Evolutionary conservation across 2,888 invertebrate species (phyloP), one percentile per base, ranked within the genome.

Genomic region (Spodoptera littoralis): DNA sequence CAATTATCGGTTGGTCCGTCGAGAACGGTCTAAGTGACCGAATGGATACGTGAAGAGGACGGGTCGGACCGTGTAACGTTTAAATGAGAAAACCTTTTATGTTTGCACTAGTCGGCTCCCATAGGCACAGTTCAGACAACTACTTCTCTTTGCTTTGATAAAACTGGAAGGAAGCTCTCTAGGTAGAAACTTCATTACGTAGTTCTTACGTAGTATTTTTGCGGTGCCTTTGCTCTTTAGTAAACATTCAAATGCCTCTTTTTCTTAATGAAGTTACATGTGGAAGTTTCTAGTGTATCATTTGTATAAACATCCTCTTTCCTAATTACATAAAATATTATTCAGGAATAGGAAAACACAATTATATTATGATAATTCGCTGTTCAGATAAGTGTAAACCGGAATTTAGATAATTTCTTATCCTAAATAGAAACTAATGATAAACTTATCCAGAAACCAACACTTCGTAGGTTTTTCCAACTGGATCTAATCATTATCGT

Each of bases 1-100:
- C 85, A 90, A 90, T 91, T 90, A 90, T 88, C 88, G 84, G 73
- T 65, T 75, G 79, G 73, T 77, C 76, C 81, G 81, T 74, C 83
- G 82, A 69, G 82, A 78, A 82, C 65, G 77, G 81, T 80, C 84
- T 87, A 84, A 87, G 84, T 86, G 84, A 83, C 80, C 73, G 77
- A 76, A 72, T 70, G 73, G 68, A 53, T 73, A 71, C 73, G 73
- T 65, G 73, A 60, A 65, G 60, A 73, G 54, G 66, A 57, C 64
- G 61, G 60, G 59, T 58, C 63, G 66, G 62, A 58, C 58, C 65
- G 70, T 65, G 64, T 64, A 63, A 60, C 50, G 64, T 59, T 76
- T 64, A 74, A 78, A 76, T 72, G 64, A 72, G 71, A 76, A 73
- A 67, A 76, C 60, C 63, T 71, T 71, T 71, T 66, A 60, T 65